These are phyloP conservation scores for Paraplagusia blochii DNA, from an alignment of 2,113 vertebrate genomes.

Conservation along the genomic window DNA sequence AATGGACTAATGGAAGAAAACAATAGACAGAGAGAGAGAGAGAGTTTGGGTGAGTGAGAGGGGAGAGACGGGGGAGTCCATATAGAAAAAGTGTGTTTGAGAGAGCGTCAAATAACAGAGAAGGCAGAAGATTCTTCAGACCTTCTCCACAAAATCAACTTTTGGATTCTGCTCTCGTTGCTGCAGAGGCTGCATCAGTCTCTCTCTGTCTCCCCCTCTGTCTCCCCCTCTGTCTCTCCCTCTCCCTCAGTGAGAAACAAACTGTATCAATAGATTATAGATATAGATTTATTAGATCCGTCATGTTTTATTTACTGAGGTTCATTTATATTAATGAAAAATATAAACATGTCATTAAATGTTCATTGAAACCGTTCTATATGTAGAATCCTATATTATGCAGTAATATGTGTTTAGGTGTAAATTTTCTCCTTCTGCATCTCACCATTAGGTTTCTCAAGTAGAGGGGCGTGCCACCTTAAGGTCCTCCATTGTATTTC, in stretches of 20 bases:
- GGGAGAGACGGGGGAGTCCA: neutral
- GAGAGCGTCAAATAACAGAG: conserved; percentile 24
- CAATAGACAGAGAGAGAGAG: conserved; percentile 21
- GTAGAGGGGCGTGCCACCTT: too few species aligned
- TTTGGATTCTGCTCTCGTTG: conserved; percentile 28
- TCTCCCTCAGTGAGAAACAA: neutral
- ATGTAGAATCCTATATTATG: too few species aligned
- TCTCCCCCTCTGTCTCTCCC: too few species aligned
- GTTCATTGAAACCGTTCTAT: too few species aligned
- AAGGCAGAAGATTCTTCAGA: conserved; percentile 42
- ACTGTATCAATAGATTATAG: neutral
- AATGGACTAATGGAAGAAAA: conserved; percentile 39
- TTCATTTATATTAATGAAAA: too few species aligned
- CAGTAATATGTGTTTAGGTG: too few species aligned
- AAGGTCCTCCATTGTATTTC: too few species aligned
- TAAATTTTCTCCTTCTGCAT: too few species aligned
- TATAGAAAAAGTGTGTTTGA: neutral
- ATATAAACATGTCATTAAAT: too few species aligned
- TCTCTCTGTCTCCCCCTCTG: too few species aligned
- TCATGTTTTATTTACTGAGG: too few species aligned
- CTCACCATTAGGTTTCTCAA: too few species aligned
- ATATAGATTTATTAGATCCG: neutral
- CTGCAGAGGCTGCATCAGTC: conserved; percentile 22
- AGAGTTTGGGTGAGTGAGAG: neutral
- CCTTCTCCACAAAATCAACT: conserved; percentile 32